These are phyloP conservation scores for Synergus itoensis DNA, from an alignment of 2,888 invertebrate species.

Conservation along the genomic window DNA sequence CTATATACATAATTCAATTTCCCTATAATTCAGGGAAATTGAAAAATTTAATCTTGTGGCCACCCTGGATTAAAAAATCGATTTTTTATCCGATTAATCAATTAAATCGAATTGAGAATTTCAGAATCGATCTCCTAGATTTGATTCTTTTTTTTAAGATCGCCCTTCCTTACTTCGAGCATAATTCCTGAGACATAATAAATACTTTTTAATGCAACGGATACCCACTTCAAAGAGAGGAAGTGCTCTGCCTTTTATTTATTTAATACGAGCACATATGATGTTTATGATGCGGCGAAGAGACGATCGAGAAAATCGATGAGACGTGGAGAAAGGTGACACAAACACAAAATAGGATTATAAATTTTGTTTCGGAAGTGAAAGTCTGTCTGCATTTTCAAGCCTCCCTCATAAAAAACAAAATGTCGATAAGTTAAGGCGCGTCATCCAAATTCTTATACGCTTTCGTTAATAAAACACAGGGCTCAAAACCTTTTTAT, in stretches of 20 bases:
- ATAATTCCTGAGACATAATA: neutral
- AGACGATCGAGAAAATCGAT: slow-evolving; percentile 26
- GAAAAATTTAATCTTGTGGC: too few relatives aligned
- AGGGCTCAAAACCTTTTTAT: neutral
- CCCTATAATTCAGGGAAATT: too few relatives aligned
- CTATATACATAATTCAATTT: too few relatives aligned
- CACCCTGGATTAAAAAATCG: too few relatives aligned
- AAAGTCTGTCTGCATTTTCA: slow-evolving; percentile 17
- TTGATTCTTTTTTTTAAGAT: too few relatives aligned
- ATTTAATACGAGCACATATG: neutral
- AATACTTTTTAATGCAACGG: neutral
- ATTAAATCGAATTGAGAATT: too few relatives aligned
- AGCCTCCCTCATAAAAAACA: slow-evolving; percentile 17
- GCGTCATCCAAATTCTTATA: neutral
- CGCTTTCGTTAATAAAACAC: neutral
- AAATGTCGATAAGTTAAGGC: slow-evolving; percentile 28
- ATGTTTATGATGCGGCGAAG: slow-evolving; percentile 3
- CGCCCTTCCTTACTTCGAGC: neutral
- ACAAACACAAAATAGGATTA: slow-evolving; percentile 27
- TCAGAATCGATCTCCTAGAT: too few relatives aligned
- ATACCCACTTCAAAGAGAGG: neutral
- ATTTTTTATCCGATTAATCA: too few relatives aligned
- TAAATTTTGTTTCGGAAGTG: slow-evolving; percentile 10
- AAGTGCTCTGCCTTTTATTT: slow-evolving; percentile 13
- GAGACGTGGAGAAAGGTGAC: slow-evolving; percentile 21